Conservation (phyloP, 37 sponge, comb jelly and placozoan species). For the Eunapius fragilis region DNA sequence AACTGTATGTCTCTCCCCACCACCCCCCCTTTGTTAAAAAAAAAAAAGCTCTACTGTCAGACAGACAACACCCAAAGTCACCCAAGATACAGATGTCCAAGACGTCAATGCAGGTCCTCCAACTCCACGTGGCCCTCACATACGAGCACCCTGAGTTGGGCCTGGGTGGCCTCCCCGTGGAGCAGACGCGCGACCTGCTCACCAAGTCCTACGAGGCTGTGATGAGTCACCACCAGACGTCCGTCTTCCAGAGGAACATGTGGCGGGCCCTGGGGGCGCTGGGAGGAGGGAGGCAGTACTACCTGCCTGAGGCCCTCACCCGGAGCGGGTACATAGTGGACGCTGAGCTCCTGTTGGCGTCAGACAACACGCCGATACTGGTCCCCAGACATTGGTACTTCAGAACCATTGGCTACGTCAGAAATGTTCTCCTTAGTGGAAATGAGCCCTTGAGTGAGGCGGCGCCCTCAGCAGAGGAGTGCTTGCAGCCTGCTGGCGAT, state of each 20-base stretch:
- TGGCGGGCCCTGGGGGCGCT: slow-evolving; percentile 5
- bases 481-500: not conserved
- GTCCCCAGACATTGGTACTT: slow-evolving; percentile 21
- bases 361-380: slow-evolving; percentile 10
- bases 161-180: not conserved
- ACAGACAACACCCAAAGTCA: not conserved
- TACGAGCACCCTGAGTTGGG: slow-evolving; percentile 28
- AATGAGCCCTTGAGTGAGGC: not conserved
- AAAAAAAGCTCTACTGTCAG: not conserved
- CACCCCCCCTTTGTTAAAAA: not conserved
- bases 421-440: not conserved
- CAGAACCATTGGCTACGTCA: not conserved
- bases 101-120: slow-evolving; percentile 13
- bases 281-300: slow-evolving; percentile 9
- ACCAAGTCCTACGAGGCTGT: not conserved
- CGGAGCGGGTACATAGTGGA: slow-evolving; percentile 25
- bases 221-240: not conserved
- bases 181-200: not conserved
- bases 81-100: not conserved
- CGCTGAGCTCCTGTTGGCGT: slow-evolving; percentile 43
- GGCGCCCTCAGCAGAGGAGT: not conserved
- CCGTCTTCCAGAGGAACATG: slow-evolving; percentile 18
- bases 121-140: slow-evolving; percentile 14
- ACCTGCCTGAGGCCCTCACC: slow-evolving; percentile 1
- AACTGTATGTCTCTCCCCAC: not conserved